Base-by-base conservation (phyloP, 2,797 vertebrate genomes). In the Chelidonichthys spinosus region DNA sequence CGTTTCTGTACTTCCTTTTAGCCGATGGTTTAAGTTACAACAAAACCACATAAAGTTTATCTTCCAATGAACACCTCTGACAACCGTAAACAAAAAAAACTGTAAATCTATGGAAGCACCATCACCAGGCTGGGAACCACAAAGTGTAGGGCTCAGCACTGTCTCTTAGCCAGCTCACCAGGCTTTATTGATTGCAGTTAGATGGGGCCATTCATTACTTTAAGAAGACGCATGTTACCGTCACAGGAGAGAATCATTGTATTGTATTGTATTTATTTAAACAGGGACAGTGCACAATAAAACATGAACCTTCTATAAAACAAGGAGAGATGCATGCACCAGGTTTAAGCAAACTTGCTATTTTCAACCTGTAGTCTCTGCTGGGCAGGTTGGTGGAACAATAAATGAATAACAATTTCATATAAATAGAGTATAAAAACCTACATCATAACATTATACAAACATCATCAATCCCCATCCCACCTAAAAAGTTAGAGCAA, bases 151-250 rank as follows among this genome's bases (percentile, higher is more conserved):
- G 43, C 68, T 93, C 88, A 90, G 86, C 92, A 90, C 59, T 87
- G 84, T 70, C 4, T 61, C 36, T 64, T 36, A 78, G 60, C 68
- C 77, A 76, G 81, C 76, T 76, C 86, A 67, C 77, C 79, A 83
- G 78, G 63, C 67, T 82, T 81, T 87, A 94, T 92, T 84, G 92
- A 95, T 94, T 94, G 86, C 83, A 90, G 85, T 89, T 85, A 86
- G 78, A 86, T 70, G 62, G 67, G 77, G 78, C 89, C 83, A 85
- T 93, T 93, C 84, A 86, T 86, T 75, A 82, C 89, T 90, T 92
- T 90, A 92, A 93, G 85, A 82, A 83, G 88, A 90, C 67, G 71
- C 82, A 81, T 90, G 80, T 85, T 79, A 78, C 69, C 84, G 85
- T 87, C 90, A 89, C 82, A 52, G 67, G 69, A 74, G 7, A 83